Conservation (phyloP, 2,888 invertebrate species). For the Phymatocera aterrima region DNA sequence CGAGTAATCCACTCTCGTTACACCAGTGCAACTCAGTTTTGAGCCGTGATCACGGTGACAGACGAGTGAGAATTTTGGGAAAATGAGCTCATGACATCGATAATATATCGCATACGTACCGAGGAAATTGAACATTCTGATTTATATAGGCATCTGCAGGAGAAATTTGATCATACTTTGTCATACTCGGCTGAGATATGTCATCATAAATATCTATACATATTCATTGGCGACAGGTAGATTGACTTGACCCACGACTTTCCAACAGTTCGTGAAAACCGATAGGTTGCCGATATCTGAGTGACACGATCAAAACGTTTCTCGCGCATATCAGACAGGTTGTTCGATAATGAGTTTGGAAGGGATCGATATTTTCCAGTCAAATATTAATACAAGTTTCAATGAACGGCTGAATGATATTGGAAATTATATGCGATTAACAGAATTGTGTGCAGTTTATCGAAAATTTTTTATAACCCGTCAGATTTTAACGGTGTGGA, state of each 20-base stretch:
- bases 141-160: background rate
- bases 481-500: background rate
- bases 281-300: slow-evolving; percentile 21
- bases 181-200: slow-evolving; percentile 6
- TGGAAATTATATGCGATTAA: slow-evolving; percentile 6
- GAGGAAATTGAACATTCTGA: background rate
- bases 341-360: slow-evolving; percentile 18
- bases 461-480: background rate
- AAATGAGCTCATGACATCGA: background rate
- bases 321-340: slow-evolving; percentile 15
- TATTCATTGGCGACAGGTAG: background rate
- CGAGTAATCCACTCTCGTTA: background rate
- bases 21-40: background rate
- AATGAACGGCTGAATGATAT: slow-evolving; percentile 20
- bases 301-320: slow-evolving; percentile 19
- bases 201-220: background rate
- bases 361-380: background rate
- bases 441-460: background rate
- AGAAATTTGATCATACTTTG: slow-evolving; percentile 20
- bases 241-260: background rate
- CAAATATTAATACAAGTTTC: slow-evolving; percentile 11
- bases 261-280: slow-evolving; percentile 9
- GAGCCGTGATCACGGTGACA: background rate
- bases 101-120: background rate
- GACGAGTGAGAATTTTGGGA: background rate